These are phyloP conservation scores for Onychostoma macrolepis DNA, from an alignment of 2,113 vertebrate genomes.

Conservation along the genomic window DNA sequence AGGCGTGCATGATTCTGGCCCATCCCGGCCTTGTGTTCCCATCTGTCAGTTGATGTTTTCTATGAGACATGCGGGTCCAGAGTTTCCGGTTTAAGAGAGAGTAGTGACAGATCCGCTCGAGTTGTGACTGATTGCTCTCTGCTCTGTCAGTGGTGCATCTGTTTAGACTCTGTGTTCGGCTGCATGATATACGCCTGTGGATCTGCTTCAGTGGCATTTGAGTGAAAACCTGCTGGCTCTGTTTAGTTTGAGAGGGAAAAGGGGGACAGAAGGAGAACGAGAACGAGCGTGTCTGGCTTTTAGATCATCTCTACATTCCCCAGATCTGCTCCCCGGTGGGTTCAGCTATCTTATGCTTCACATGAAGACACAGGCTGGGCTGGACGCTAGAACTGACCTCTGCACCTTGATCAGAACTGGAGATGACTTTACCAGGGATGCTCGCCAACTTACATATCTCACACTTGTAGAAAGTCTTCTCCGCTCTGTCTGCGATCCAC, in stretches of 20 bases:
- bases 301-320: constrained; percentile 50
- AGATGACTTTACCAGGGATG: constrained; percentile 44
- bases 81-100: constrained; percentile 52
- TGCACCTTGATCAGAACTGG: background rate
- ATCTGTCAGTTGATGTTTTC: constrained; percentile 35
- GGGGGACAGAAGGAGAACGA: background rate
- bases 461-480: constrained; percentile 36
- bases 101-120: constrained; percentile 28
- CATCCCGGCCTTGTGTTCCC: background rate
- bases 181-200: constrained; percentile 28
- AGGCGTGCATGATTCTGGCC: background rate
- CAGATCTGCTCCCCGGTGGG: constrained; percentile 40
- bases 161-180: constrained; percentile 44
- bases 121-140: constrained; percentile 7
- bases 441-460: constrained; percentile 15
- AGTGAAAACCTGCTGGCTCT: constrained; percentile 44
- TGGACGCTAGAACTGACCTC: constrained; percentile 35
- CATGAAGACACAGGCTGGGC: constrained; percentile 37
- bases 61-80: constrained; percentile 41
- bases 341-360: constrained; percentile 46
- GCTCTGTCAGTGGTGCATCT: constrained; percentile 33
- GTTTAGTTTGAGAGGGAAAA: constrained; percentile 25
- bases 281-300: constrained; percentile 44
- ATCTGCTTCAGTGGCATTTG: constrained; percentile 39
- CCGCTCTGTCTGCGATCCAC: constrained; percentile 7